A percentile compares a stretch with the other conserved stretches of the same genome.
phyloP scores from a whole-genome alignment of 1,140 invertebrate species.

The Ips nitidus region DNA sequence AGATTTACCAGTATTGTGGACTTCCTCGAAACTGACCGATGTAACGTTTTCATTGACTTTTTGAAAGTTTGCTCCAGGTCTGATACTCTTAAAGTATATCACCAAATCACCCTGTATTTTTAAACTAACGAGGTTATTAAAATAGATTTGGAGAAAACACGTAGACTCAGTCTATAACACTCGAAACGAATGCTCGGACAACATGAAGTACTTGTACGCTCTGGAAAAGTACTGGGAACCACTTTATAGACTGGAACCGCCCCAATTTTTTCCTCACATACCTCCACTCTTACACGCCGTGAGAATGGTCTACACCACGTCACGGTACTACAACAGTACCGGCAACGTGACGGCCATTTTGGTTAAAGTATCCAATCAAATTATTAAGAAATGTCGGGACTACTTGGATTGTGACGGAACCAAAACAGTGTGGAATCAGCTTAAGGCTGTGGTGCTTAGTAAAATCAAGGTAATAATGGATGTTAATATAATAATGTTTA shows the following conservation, averaged over 20 bases:
- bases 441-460: slow-evolving; percentile 62
- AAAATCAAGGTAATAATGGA: slow-evolving; percentile 67
- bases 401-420: slow-evolving; percentile 67
- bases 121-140: not conserved
- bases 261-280: slow-evolving; percentile 69
- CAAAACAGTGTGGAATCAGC: slow-evolving; percentile 70
- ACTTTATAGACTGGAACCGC: slow-evolving; percentile 74
- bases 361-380: slow-evolving; percentile 80
- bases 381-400: slow-evolving; percentile 69
- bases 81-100: slow-evolving; percentile 31
- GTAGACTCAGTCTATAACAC: slow-evolving; percentile 71
- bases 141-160: slow-evolving; percentile 74
- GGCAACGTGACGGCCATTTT: slow-evolving; percentile 76
- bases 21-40: slow-evolving; percentile 68
- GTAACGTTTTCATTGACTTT: slow-evolving; percentile 66
- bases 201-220: slow-evolving; percentile 84
- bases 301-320: slow-evolving; percentile 82
- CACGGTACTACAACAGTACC: slow-evolving; percentile 80
- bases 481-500: slow-evolving; percentile 7
- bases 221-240: slow-evolving; percentile 85
- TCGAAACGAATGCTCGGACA: slow-evolving; percentile 83
- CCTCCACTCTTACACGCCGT: slow-evolving; percentile 72
- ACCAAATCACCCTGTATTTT: not conserved
- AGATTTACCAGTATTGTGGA: slow-evolving; percentile 79
- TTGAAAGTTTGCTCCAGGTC: slow-evolving; percentile 51